These are phyloP conservation scores for Yponomeuta plumbellus DNA, from an alignment of 2,888 invertebrate genomes.

Conservation along the genomic window DNA sequence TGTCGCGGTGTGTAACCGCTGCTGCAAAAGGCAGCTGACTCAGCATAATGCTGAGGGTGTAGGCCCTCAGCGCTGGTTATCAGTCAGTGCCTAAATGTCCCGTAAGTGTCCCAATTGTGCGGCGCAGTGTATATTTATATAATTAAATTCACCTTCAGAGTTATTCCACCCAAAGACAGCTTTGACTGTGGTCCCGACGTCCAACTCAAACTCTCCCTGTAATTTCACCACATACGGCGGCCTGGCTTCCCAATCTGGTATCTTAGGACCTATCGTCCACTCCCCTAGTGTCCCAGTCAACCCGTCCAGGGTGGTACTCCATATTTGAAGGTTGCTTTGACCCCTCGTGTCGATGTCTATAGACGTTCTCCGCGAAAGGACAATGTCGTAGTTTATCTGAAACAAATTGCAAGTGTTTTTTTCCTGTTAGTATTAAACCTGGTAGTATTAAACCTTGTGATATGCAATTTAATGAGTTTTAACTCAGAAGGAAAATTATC, in stretches of 20 bases:
- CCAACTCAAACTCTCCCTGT: background rate
- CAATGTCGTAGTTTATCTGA: slow-evolving; percentile 4
- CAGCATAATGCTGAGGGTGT: too few relatives aligned
- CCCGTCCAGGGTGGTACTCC: background rate
- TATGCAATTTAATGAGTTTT: too few relatives aligned
- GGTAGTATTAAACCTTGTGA: too few relatives aligned
- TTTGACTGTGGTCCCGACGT: slow-evolving; percentile 19
- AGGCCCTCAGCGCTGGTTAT: too few relatives aligned
- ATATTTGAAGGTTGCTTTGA: background rate
- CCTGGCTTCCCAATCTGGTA: background rate
- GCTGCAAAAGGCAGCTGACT: too few relatives aligned
- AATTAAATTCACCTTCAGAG: slow-evolving; percentile 38
- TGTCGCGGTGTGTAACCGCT: too few relatives aligned
- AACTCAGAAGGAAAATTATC: too few relatives aligned
- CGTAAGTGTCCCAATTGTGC: too few relatives aligned
- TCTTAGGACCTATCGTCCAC: background rate
- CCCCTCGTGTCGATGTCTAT: background rate
- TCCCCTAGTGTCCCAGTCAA: background rate
- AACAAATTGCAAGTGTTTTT: background rate
- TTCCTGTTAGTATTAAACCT: background rate
- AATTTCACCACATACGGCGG: background rate
- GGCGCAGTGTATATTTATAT: too few relatives aligned
- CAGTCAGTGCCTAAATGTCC: too few relatives aligned
- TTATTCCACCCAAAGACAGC: slow-evolving; percentile 32
- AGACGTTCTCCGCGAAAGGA: background rate